Evolutionary conservation across 2,888 invertebrate species (phyloP).

Genomic region (Stegana nigrithorax): DNA sequence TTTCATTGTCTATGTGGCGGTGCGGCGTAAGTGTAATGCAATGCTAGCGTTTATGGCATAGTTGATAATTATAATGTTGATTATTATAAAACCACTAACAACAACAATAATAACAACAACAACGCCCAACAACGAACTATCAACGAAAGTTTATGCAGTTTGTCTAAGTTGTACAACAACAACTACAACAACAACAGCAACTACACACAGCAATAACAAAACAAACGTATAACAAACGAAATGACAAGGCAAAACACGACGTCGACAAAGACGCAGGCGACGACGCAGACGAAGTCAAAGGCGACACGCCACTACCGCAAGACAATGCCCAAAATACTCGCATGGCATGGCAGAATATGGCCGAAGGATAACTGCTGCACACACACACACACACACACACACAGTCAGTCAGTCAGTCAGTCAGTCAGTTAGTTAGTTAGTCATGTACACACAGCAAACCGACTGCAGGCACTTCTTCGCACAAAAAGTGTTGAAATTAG

Average conservation of each 20-base stretch:
- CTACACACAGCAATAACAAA: background rate
- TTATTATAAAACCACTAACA: too few relatives aligned
- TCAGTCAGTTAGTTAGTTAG: background rate
- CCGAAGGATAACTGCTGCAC: too few relatives aligned
- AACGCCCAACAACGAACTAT: too few relatives aligned
- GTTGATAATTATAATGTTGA: background rate
- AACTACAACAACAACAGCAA: background rate
- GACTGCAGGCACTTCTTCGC: too few relatives aligned
- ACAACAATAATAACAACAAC: too few relatives aligned
- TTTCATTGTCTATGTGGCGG: background rate
- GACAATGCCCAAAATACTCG: too few relatives aligned
- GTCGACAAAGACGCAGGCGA: too few relatives aligned
- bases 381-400: background rate
- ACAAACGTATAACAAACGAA: background rate
- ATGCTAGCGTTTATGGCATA: background rate
- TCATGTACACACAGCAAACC: too few relatives aligned
- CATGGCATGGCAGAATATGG: too few relatives aligned
- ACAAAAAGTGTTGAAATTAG: background rate
- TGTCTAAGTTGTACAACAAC: slow-evolving; percentile 10
- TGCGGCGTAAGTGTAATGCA: background rate
- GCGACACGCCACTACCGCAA: too few relatives aligned
- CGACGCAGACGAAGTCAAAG: too few relatives aligned
- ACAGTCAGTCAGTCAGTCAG: background rate
- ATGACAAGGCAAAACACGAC: background rate
- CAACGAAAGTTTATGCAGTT: slow-evolving; percentile 20